Evolutionary conservation across 2,888 invertebrate species (phyloP), one percentile per base, ranked within the genome.

Genomic region (Cylindroiulus punctatus): DNA sequence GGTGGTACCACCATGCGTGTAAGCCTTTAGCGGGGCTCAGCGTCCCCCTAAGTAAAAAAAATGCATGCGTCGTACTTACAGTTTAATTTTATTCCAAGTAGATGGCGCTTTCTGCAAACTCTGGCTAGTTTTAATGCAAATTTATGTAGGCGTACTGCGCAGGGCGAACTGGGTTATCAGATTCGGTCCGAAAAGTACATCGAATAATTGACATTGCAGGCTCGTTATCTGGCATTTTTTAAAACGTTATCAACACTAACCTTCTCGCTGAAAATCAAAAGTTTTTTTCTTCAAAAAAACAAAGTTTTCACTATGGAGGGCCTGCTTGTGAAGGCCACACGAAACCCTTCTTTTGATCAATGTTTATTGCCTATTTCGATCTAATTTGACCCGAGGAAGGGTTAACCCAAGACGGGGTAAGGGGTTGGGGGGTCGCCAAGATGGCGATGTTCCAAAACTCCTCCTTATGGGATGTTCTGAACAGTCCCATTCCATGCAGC

Each of bases 341-440:
- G 30, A 30, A 65, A 76, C 76, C 76, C 30, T 76, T 76, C 76
- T 76, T 76, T 76, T 30, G 76, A 76, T 76, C 76, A 14, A 76
- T 76, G 76, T 76, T 76, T 76, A 76, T 76, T 76, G 30, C 76
- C 76, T 30, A 76, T 76, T 76, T 76, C 76, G 76, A 76, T 76
- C 30, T 30, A 30, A 76, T 30, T 26, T 76, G 76, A 76, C 76
- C 76, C 76, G 32, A 76, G 76, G 76, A 76, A 76, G 76, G 76
- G 76, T 76, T 76, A 76, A 76, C 76, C 76, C 76, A 76, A 76
- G 76, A 30, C 30, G 32, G 76, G 76, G 76, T 76, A 32, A 76
- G 32, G 12, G 30, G 76, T 14, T 26, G 30, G 76, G 76, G 30
- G 76, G 65, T 26, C 10, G 76, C 17, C 76, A 76, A 76, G 17